These are phyloP conservation scores for Arctia plantaginis DNA, from an alignment of 2,888 invertebrate species.

Conservation along the genomic window DNA sequence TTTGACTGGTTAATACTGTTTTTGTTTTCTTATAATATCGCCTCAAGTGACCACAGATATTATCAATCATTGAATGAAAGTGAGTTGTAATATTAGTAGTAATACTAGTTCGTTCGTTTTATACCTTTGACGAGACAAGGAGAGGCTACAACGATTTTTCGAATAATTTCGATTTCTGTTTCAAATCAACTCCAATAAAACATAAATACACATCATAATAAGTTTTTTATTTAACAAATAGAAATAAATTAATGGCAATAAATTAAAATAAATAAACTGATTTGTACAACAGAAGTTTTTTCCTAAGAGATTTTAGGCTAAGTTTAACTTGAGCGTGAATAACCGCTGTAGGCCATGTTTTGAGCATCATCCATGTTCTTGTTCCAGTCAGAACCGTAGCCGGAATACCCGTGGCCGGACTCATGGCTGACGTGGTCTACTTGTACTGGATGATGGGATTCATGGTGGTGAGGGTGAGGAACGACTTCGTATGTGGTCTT, in stretches of 20 bases:
- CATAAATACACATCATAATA: conserved; percentile 59
- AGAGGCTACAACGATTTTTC: conserved; percentile 6
- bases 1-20: conserved; percentile 7
- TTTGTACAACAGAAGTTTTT: conserved; percentile 79
- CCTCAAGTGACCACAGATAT: conserved; percentile 34
- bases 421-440: conserved; percentile 83
- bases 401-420: conserved; percentile 70
- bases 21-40: conserved; percentile 6
- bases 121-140: conserved; percentile 31
- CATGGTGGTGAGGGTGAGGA: conserved; percentile 84
- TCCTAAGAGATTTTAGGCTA: conserved; percentile 54
- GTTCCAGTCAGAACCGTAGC: conserved; percentile 81
- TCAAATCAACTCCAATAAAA: conserved; percentile 49
- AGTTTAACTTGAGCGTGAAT: conserved; percentile 74
- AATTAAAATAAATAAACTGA: conserved; percentile 78
- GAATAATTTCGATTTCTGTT: conserved; percentile 39
- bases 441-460: conserved; percentile 88
- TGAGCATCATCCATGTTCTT: conserved; percentile 89
- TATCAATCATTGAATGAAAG: conserved; percentile 48
- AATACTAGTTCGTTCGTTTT: conserved; percentile 22
- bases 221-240: conserved; percentile 59
- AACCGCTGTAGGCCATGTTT: conserved; percentile 90
- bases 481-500: conserved; percentile 83
- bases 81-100: conserved; percentile 42
- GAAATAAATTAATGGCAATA: conserved; percentile 80